phyloP scores from a whole-genome alignment of 2,888 invertebrate species.

The Drosophila subquinaria region DNA sequence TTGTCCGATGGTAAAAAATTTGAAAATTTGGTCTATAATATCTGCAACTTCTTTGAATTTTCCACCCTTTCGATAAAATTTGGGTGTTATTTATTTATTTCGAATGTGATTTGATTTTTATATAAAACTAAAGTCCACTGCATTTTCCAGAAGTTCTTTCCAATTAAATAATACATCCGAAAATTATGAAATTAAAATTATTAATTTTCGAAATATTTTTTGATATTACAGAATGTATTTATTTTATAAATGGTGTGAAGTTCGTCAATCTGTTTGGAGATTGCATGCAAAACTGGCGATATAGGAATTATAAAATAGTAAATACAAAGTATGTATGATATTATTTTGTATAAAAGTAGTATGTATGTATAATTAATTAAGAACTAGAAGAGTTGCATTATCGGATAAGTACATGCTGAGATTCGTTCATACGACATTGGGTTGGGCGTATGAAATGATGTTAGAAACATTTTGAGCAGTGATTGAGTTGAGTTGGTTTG shows the following conservation, averaged over 20 bases:
- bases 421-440: slow-evolving; percentile 69
- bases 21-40: too few species aligned
- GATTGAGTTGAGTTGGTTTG: slow-evolving; percentile 53
- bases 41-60: too few species aligned
- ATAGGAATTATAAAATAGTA: slow-evolving; percentile 11
- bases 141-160: too few species aligned
- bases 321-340: neutral
- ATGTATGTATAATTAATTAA: slow-evolving; percentile 27
- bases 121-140: too few species aligned
- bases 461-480: slow-evolving; percentile 71
- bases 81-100: too few species aligned
- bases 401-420: slow-evolving; percentile 76
- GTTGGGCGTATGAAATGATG: slow-evolving; percentile 52
- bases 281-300: slow-evolving; percentile 42
- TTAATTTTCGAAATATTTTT: too few species aligned
- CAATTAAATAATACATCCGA: too few species aligned
- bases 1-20: too few species aligned
- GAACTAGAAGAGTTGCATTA: slow-evolving; percentile 58
- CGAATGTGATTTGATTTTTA: too few species aligned
- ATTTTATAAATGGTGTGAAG: slow-evolving; percentile 37
- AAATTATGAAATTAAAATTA: too few species aligned
- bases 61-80: too few species aligned
- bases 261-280: slow-evolving; percentile 27
- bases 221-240: slow-evolving; percentile 24
- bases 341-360: neutral